Evolutionary conservation across 2,113 vertebrate genomes (phyloP).

Genomic region (Sarotherodon lohbergeri): DNA sequence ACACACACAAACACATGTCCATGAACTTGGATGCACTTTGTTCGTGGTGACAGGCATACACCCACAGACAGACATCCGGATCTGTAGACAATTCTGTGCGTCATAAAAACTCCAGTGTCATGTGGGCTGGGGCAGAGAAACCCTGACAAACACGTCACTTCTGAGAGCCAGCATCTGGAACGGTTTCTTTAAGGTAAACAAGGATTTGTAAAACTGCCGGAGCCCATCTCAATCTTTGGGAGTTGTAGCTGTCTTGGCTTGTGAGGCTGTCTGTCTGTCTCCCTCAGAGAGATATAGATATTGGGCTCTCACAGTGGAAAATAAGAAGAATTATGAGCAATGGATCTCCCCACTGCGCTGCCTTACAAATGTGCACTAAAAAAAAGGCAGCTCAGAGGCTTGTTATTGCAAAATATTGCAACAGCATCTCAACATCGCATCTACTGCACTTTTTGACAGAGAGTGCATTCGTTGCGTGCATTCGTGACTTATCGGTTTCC

Average conservation of each 20-base stretch:
- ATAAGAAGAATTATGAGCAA: constrained; percentile 42
- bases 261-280: constrained; percentile 14
- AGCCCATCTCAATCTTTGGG: constrained; percentile 31
- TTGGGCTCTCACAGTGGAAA: constrained; percentile 36
- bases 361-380: background rate
- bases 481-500: background rate
- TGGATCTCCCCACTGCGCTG: background rate
- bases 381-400: background rate
- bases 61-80: background rate
- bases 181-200: constrained; percentile 40
- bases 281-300: constrained; percentile 19
- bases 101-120: constrained; percentile 5
- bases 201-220: constrained; percentile 31
- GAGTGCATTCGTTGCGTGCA: background rate
- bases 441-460: background rate
- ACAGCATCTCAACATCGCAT: background rate
- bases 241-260: constrained; percentile 22
- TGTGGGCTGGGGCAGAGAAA: background rate
- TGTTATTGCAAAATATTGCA: constrained; percentile 20
- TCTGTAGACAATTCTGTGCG: constrained; percentile 1
- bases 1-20: background rate
- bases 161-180: background rate
- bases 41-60: background rate
- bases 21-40: constrained; percentile 1
- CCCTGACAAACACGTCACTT: constrained; percentile 25